Conservation (phyloP, 2,797 vertebrate genomes). For the Pipistrellus pygmaeus region DNA sequence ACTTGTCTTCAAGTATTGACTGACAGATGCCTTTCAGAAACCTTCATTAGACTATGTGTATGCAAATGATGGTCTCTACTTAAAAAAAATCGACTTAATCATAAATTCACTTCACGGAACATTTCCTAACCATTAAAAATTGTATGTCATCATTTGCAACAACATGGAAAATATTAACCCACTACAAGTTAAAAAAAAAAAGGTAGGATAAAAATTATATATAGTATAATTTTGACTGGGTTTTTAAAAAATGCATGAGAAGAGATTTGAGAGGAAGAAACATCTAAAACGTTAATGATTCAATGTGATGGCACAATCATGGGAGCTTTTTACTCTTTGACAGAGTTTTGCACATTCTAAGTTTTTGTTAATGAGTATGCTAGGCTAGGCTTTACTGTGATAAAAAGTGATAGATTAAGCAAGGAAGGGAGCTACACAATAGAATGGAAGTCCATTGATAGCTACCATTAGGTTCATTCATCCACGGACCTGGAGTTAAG, state of each 20-base stretch:
- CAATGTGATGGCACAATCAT: background rate
- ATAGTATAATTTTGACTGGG: background rate
- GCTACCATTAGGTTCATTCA: background rate
- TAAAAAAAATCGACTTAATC: conserved; percentile 9
- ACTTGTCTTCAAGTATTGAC: background rate
- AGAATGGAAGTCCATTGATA: background rate
- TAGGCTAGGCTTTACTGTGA: background rate
- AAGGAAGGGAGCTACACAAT: background rate
- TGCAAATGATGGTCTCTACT: background rate
- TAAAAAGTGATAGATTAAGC: background rate
- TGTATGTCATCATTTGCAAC: background rate
- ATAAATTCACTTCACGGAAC: conserved; percentile 18
- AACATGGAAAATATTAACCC: background rate
- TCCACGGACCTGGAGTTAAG: background rate
- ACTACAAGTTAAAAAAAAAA: background rate
- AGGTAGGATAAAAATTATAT: background rate
- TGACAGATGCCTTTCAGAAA: background rate
- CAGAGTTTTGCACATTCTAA: background rate
- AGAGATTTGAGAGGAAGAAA: background rate
- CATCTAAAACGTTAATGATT: background rate
- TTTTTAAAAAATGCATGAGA: background rate
- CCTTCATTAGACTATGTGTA: background rate
- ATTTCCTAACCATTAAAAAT: background rate
- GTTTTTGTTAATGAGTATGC: conserved; percentile 3
- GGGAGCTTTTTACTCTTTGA: background rate